Conservation (phyloP, 2,888 invertebrate species). For the Cheilosia variabilis region DNA sequence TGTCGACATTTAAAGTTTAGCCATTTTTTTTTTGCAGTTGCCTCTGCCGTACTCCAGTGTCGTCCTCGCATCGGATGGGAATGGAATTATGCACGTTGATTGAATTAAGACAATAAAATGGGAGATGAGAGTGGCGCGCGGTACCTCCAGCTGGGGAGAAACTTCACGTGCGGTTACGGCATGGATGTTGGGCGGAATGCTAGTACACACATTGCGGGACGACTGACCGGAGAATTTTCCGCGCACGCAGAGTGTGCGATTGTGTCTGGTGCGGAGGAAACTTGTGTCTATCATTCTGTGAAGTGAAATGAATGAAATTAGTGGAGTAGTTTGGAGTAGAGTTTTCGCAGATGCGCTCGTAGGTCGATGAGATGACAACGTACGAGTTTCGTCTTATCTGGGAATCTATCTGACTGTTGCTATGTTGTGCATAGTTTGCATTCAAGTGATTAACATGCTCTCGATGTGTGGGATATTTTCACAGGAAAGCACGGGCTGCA, state of each 20-base stretch:
- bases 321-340: slow-evolving; percentile 1
- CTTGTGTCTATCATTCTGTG: slow-evolving; percentile 61
- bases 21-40: slow-evolving; percentile 26
- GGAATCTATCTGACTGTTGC: slow-evolving; percentile 58
- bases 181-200: slow-evolving; percentile 59
- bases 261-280: slow-evolving; percentile 55
- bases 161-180: slow-evolving; percentile 67
- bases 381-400: slow-evolving; percentile 42
- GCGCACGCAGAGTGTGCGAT: slow-evolving; percentile 38
- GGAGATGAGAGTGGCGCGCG: slow-evolving; percentile 42
- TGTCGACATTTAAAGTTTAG: slow-evolving; percentile 74
- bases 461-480: slow-evolving; percentile 38
- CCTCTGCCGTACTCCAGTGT: neutral
- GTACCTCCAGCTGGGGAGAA: slow-evolving; percentile 37
- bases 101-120: slow-evolving; percentile 76
- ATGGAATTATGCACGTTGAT: slow-evolving; percentile 73
- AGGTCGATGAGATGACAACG: slow-evolving; percentile 38
- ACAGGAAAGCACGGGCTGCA: slow-evolving; percentile 2
- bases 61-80: slow-evolving; percentile 52
- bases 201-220: slow-evolving; percentile 44
- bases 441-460: slow-evolving; percentile 25
- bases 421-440: slow-evolving; percentile 48
- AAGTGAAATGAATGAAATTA: slow-evolving; percentile 64
- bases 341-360: slow-evolving; percentile 64
- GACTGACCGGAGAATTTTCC: slow-evolving; percentile 25